These are phyloP conservation scores for Sitta europaea DNA, from an alignment of 2,113 vertebrate species.

Conservation along the genomic window DNA sequence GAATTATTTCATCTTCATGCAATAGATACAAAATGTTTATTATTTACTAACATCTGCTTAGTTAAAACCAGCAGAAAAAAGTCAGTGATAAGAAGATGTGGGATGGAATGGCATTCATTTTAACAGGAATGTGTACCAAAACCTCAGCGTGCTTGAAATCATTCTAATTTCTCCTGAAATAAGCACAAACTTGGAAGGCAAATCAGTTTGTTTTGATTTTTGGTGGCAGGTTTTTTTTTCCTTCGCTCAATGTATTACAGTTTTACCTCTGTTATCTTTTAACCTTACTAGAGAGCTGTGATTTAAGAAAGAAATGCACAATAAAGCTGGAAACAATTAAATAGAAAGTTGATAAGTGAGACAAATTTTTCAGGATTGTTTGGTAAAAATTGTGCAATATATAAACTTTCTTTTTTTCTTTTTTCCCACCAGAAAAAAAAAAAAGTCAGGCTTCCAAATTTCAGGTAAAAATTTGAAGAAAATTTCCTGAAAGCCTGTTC, in stretches of 20 bases:
- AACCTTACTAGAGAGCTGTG: neutral
- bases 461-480: neutral
- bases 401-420: neutral
- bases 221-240: rapidly evolving
- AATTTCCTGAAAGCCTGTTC: neutral
- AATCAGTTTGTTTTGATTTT: neutral
- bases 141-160: neutral
- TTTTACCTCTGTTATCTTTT: neutral
- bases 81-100: rapidly evolving
- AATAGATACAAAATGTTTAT: neutral
- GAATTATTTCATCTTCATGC: neutral
- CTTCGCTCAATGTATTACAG: neutral
- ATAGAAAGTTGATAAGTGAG: neutral
- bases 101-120: neutral
- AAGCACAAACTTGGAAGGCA: neutral
- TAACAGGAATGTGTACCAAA: neutral
- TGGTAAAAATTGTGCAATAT: neutral
- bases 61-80: neutral
- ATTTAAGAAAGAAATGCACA: neutral
- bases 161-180: neutral
- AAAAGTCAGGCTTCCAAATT: neutral
- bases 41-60: neutral
- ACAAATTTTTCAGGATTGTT: neutral
- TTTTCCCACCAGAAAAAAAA: neutral
- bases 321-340: neutral